Base-by-base conservation (phyloP, 2,888 invertebrate genomes). In the Caenorhabditis panamensis region DNA sequence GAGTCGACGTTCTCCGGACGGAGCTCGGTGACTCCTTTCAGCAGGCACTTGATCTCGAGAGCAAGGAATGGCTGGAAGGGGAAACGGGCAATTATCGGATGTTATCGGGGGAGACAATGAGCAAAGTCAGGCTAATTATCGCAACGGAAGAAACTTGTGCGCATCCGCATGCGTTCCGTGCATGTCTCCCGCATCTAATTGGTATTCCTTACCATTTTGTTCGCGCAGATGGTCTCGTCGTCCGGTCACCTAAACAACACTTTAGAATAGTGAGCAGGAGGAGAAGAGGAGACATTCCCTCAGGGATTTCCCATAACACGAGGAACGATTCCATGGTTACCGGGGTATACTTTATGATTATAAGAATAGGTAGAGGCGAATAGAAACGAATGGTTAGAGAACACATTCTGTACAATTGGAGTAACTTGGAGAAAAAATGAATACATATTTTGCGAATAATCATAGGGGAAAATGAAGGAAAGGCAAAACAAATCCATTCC, bases 1-100 rank as follows among this genome's bases (percentile, higher is more conserved):
- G 79, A 61, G 8, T 80, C 82, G 28, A 82, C 84, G 41, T 88
- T 85, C 6, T 69, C 69, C 0, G 89, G 89, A n/a, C 69, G 77
- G 1, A 89, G 76, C n/a, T 87, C 80, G 0, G 87, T 88, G 31
- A 89, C 80, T 56, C 87, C 87, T 54, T 72, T 81, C 67, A 87
- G 62, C 41, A 68, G 79, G 53, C 83, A 84, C 66, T 86, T 87
- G 47, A 87, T 44, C 24, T 85, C 85, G 22, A 87, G 75, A 8
- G 87, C 84, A 41, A 88, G 80, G 28, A 86, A 84, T 4, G 89
- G 89, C 89, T 81, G 76, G 26, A 77, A 71, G 22, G 16, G 6
- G 31, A 36, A 24, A 44, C n/a, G 20, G 44, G 18, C 22, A 49
- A 26, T 51, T 51, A 24, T 51, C 26, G 26, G 24, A 56, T 51